Percentiles rank a stretch among this genome's conserved stretches.
Evolutionary conservation across 2,888 invertebrate genomes (phyloP).

Genomic region (Lumbricus terrestris): DNA sequence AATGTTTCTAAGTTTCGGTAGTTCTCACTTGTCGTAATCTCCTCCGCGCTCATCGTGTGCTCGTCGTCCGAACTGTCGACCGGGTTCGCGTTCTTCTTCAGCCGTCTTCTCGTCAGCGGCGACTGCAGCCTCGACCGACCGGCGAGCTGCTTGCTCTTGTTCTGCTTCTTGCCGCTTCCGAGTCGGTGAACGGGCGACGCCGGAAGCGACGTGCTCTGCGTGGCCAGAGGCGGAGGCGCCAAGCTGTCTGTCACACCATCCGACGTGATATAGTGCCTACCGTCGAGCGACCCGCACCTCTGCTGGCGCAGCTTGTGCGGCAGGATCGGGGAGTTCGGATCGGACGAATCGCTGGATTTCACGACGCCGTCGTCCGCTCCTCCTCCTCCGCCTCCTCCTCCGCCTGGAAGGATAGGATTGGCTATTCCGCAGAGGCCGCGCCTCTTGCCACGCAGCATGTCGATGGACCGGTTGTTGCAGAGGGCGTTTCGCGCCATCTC

Average conservation of each 20-base stretch:
- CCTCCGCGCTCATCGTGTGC: constrained; percentile 26
- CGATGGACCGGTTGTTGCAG: constrained; percentile 22
- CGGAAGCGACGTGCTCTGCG: constrained; percentile 50
- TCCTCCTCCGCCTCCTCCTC: constrained; percentile 9
- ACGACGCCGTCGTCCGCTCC: neutral
- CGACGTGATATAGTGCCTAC: neutral
- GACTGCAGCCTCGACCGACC: constrained; percentile 43
- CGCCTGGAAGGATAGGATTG: constrained; percentile 4
- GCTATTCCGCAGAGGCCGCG: constrained; percentile 14
- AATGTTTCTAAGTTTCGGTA: constrained; percentile 55
- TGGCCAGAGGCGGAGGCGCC: neutral
- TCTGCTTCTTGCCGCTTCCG: constrained; percentile 31
- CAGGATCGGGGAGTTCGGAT: constrained; percentile 28
- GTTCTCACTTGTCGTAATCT: constrained; percentile 42
- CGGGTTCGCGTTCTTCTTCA: constrained; percentile 25
- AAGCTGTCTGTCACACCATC: neutral
- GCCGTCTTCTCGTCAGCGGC: constrained; percentile 45
- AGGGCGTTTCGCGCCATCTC: constrained; percentile 29
- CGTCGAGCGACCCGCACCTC: constrained; percentile 20
- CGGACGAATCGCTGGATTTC: constrained; percentile 29
- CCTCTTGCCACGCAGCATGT: constrained; percentile 23
- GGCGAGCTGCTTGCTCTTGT: constrained; percentile 26
- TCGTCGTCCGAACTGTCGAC: constrained; percentile 49
- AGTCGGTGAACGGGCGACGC: constrained; percentile 50
- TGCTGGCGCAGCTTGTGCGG: constrained; percentile 17